A percentile compares a stretch with the other conserved stretches of the same genome.
These are phyloP conservation scores for Boloria euphrosyne DNA, from an alignment of 2,888 invertebrate genomes.

Conservation along the genomic window DNA sequence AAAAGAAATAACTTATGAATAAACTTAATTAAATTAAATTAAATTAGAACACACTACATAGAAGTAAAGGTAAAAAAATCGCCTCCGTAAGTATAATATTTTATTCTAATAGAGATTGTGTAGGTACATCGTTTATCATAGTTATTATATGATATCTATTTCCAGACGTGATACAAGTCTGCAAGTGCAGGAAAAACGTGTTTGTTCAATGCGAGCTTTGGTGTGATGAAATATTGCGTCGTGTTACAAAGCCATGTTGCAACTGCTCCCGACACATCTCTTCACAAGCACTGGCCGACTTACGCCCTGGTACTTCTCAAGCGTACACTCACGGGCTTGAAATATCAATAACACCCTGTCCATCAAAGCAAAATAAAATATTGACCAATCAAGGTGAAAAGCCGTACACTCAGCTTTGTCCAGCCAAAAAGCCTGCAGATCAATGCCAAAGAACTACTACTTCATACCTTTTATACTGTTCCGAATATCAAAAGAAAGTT, in stretches of 20 bases:
- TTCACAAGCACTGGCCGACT: conserved; percentile 53
- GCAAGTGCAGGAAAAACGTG: conserved; percentile 74
- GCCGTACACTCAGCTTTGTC: conserved; percentile 44
- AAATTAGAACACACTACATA: too few relatives aligned
- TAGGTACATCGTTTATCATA: too few relatives aligned
- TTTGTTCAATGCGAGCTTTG: conserved; percentile 74
- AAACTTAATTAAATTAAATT: too few relatives aligned
- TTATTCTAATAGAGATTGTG: too few relatives aligned
- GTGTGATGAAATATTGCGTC: conserved; percentile 70
- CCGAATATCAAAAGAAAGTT: conserved; percentile 34
- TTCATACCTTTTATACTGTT: conserved; percentile 56
- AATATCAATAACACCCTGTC: conserved; percentile 56
- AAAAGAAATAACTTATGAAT: too few relatives aligned
- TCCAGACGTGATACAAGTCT: conserved; percentile 64
- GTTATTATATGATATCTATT: conserved; percentile 12
- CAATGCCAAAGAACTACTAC: conserved; percentile 50
- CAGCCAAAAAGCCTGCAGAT: conserved; percentile 47
- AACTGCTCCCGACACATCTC: conserved; percentile 65
- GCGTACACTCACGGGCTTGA: conserved; percentile 53
- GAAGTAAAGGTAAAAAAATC: too few relatives aligned
- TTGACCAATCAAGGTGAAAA: conserved; percentile 32
- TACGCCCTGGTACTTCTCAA: conserved; percentile 46
- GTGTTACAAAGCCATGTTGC: conserved; percentile 62
- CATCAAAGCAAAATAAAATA: conserved; percentile 41
- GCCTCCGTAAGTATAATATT: too few relatives aligned